Evolutionary conservation across 2,888 invertebrate genomes (phyloP), one percentile per base, ranked within the genome.

Genomic region (Acleris emargana): DNA sequence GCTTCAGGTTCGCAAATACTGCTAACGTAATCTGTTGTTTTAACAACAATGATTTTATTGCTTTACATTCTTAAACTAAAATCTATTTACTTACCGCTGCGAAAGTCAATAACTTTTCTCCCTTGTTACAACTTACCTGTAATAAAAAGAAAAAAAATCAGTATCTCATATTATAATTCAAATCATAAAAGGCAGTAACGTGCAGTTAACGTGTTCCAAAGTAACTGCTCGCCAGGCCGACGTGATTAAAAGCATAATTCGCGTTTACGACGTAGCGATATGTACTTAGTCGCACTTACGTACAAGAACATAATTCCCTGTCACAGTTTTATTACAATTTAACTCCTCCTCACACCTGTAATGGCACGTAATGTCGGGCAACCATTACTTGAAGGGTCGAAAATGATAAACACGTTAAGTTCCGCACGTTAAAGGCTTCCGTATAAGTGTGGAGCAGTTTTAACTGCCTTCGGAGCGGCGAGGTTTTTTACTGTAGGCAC

Each of bases 111-210:
- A 38, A 38, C 38, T 38, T 38, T 38, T 38, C 11, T 38, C 13
- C 4, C 13, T 38, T 38, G 38, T 38, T 13, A 11, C 38, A 38
- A 38, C 49, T 79, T 83, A 83, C 83, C 83, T 83, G 80, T 45
- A 45, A n/a, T 45, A 60, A 75, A 82, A 76, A 58, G 72, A 76
- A 72, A 68, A 54, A 66, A 66, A 68, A 54, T 68, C 64, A 61
- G 68, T 67, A 74, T 54, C 53, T 43, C 43, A 59, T 47, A 38
- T 50, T n/a, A n/a, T n/a, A n/a, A n/a, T n/a, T 17, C 5, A 45
- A 45, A 45, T 45, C 45, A 45, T 45, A 45, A 45, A 45, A n/a
- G 45, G 45, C 45, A 45, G 45, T 45, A 16, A 45, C 17, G 45
- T 17, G 17, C 45, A 43, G 16, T 11, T n/a, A 43, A 53, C 53